Evolutionary conservation across 2,888 invertebrate species (phyloP).

Genomic region (Quadriops clusia): DNA sequence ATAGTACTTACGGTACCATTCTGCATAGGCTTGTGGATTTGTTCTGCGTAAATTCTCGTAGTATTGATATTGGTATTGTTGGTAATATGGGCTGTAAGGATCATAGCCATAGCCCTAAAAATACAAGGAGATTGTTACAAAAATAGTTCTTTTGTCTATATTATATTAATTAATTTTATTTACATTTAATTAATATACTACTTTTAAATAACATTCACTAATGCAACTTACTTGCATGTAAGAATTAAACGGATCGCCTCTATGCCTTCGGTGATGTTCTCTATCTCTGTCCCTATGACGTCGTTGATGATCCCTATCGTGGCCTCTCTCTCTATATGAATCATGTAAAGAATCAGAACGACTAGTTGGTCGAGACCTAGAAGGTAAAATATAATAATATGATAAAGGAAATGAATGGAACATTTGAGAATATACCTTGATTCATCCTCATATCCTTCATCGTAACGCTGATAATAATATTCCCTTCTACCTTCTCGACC

Average conservation of each 20-base stretch:
- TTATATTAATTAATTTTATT: too few species aligned
- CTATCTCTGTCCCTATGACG: constrained; percentile 27
- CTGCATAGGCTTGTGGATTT: constrained; percentile 69
- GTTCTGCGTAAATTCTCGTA: constrained; percentile 64
- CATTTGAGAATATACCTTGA: constrained; percentile 17
- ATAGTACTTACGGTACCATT: constrained; percentile 63
- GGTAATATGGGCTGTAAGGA: constrained; percentile 48
- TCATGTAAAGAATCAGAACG: constrained; percentile 36
- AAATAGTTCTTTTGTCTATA: too few species aligned
- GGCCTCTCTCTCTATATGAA: constrained; percentile 27
- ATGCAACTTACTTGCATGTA: constrained; percentile 28
- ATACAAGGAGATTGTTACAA: constrained; percentile 8
- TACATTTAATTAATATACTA: neutral
- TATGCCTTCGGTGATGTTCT: constrained; percentile 27
- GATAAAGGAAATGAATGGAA: constrained; percentile 7
- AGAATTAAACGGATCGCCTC: constrained; percentile 30
- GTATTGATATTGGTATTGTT: constrained; percentile 53
- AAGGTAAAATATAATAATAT: constrained; percentile 8
- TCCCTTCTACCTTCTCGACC: too few species aligned
- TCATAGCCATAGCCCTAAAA: constrained; percentile 37
- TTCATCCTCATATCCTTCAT: constrained; percentile 32
- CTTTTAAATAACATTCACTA: too few species aligned
- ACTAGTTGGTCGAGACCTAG: constrained; percentile 32
- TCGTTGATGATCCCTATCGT: constrained; percentile 29
- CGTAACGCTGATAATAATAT: constrained; percentile 29